Evolutionary conservation across 2,797 vertebrate species (phyloP), one percentile per base, ranked within the genome.

Genomic region (Morus bassanus): DNA sequence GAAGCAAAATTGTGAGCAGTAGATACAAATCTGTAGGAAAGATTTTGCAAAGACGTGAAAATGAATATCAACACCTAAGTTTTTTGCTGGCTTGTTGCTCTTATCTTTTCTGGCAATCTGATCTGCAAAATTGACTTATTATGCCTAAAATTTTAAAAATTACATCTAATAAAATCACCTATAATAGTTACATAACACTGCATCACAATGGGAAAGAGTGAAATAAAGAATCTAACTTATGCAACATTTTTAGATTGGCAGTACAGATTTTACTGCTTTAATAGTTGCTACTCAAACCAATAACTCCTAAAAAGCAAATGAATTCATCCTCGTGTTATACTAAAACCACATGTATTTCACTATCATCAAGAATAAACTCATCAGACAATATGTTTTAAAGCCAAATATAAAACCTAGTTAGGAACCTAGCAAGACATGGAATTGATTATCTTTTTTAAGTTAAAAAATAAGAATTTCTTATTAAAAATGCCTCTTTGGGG

Each of bases 241-340:
- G 35, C 28, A 63, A 19, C 14, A 10, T 91, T 90, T 95, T 87
- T 90, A 91, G 56, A 88, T 31, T 45, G 43, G 43, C 48, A 53
- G 37, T 78, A 69, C 59, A 76, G 61, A 48, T 75, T 95, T 95
- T 91, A 59, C 74, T 90, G 64, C 35, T 84, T 81, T 63, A 93
- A 87, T 56, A 93, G 27, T 28, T 91, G 33, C 19, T 91, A 53
- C 28, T 93, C 43, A 91, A 91, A 94, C 31, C 41, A 95, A 59
- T 83, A 83, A 54, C n/a, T 85, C 54, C 60, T 88, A 73, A 92
- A 83, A 96, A 75, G 1, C 17, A 83, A 80, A 96, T 79, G 0
- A 96, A 95, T 81, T 91, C 25, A 46, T 87, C 96, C 54, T 79
- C 37, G 15, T 96, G 41, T 74, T 84, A 73, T 31, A 87, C 41